These are phyloP conservation scores for Drosophila rhopaloa DNA, from an alignment of 1,140 invertebrate genomes.

Conservation along the genomic window DNA sequence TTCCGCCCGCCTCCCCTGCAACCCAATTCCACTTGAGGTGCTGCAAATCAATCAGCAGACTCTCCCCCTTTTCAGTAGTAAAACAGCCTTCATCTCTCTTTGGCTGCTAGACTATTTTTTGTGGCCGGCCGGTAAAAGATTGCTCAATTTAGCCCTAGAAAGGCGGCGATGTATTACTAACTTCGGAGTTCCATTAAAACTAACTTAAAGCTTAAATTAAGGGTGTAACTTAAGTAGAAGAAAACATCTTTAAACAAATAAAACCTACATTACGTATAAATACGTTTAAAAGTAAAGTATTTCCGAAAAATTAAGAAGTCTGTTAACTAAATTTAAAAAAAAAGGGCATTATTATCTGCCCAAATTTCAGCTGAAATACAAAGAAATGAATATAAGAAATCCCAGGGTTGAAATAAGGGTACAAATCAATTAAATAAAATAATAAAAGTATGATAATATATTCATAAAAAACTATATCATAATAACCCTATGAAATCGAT, in stretches of 20 bases:
- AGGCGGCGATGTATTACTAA: constrained; percentile 9
- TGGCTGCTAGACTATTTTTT: constrained; percentile 1
- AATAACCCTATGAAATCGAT: no score
- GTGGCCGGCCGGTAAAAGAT: constrained; percentile 25
- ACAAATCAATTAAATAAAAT: neutral
- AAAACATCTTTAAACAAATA: no score
- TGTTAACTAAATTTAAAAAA: neutral
- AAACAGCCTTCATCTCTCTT: constrained; percentile 3
- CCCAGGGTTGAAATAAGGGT: no score
- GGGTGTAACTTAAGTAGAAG: neutral
- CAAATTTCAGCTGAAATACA: neutral
- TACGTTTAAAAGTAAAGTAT: no score
- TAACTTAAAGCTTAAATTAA: neutral
- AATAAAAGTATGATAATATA: no score
- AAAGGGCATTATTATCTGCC: no score
- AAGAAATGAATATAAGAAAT: neutral
- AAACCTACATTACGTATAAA: no score
- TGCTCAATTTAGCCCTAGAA: constrained; percentile 56
- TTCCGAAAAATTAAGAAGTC: no score
- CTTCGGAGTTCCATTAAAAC: neutral
- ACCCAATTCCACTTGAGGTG: constrained; percentile 53
- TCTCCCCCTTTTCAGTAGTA: constrained; percentile 2
- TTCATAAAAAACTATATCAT: no score
- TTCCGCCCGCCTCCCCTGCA: constrained; percentile 11
- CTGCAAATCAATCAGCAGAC: constrained; percentile 65